Conservation (phyloP, 2,113 vertebrate species). For the Callipepla squamata region DNA sequence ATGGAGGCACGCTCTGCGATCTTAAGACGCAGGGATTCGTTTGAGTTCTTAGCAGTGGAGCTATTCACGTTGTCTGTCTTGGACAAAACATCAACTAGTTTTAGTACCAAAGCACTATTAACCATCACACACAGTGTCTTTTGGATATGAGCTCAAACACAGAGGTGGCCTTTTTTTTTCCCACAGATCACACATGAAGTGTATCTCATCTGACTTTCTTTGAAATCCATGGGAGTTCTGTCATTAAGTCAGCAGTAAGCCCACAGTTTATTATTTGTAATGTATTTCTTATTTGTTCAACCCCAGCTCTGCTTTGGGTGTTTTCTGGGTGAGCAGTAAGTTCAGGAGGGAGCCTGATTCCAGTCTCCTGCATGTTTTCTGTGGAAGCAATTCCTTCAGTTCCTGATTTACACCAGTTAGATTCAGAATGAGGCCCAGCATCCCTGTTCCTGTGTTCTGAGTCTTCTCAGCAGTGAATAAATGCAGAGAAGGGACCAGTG, state of each 20-base stretch:
- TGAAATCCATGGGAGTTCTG: slow-evolving; percentile 21
- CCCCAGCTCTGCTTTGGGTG: background rate
- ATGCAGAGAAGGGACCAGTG: background rate
- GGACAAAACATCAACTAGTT: background rate
- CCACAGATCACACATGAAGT: background rate
- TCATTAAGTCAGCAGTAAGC: slow-evolving; percentile 11
- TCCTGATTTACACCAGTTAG: background rate
- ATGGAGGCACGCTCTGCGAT: background rate
- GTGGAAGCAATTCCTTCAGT: background rate
- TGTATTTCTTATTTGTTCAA: slow-evolving; percentile 55
- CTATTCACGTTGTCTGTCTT: background rate
- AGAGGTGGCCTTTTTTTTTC: background rate
- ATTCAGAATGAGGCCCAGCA: background rate
- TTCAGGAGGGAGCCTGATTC: slow-evolving; percentile 9
- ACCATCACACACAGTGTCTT: background rate
- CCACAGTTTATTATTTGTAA: slow-evolving; percentile 35
- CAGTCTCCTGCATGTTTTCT: background rate
- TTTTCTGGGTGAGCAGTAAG: slow-evolving; percentile 11
- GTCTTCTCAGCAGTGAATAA: background rate
- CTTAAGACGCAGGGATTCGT: background rate
- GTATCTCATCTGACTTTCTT: background rate
- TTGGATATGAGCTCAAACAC: background rate
- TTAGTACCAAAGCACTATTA: background rate
- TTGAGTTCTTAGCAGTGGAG: background rate
- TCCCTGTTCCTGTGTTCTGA: background rate